Evolutionary conservation across 2,888 invertebrate genomes (phyloP).

Genomic region (Tipula confusa): DNA sequence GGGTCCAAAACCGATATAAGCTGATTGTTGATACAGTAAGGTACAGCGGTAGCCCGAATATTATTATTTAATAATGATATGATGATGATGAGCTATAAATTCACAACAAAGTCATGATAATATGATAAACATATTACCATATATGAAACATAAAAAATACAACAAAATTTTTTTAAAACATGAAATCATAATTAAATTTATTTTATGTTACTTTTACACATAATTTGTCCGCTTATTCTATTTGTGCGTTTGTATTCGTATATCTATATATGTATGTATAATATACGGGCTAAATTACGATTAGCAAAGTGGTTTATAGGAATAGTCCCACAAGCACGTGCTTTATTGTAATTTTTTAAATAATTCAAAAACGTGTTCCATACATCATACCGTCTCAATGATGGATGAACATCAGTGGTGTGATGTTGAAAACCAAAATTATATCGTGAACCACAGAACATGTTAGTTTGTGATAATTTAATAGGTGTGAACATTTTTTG

Average conservation of each 20-base stretch:
- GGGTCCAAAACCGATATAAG: too few species aligned
- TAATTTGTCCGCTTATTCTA: too few species aligned
- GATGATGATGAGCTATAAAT: neutral
- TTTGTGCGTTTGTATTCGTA: too few species aligned
- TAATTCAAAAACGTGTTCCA: conserved; percentile 5
- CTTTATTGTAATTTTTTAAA: neutral
- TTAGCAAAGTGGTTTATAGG: neutral
- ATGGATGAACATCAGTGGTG: neutral
- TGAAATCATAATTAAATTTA: neutral
- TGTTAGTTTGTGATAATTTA: neutral
- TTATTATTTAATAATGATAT: too few species aligned
- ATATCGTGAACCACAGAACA: neutral
- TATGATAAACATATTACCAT: neutral
- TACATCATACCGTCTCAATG: neutral
- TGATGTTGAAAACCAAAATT: too few species aligned
- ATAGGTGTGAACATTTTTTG: neutral
- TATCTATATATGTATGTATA: too few species aligned
- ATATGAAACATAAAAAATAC: neutral
- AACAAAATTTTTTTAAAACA: neutral
- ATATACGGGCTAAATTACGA: neutral
- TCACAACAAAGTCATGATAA: neutral
- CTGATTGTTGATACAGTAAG: too few species aligned
- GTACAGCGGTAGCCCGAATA: too few species aligned
- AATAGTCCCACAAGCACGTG: neutral
- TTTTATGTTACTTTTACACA: neutral